Evolutionary conservation across 2,888 invertebrate species (phyloP).

Genomic region (Eupsilia transversa): DNA sequence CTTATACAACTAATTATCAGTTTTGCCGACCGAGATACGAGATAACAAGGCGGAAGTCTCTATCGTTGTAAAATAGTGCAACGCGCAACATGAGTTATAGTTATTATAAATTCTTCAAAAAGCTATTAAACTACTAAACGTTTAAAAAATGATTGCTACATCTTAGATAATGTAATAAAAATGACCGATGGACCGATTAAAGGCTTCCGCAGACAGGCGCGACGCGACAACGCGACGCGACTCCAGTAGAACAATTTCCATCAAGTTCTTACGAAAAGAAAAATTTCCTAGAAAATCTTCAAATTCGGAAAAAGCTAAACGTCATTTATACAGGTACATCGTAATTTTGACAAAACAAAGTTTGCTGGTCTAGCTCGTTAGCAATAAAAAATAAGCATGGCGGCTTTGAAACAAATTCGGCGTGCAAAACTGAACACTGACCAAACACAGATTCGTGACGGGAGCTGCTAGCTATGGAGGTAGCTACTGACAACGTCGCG

Average conservation of each 20-base stretch:
- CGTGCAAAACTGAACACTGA: conserved; percentile 47
- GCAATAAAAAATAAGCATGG: conserved; percentile 36
- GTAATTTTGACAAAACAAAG: too few species aligned
- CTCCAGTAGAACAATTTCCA: too few species aligned
- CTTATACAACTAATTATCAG: conserved; percentile 51
- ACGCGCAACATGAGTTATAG: not conserved
- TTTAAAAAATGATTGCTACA: not conserved
- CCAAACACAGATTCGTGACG: conserved; percentile 47
- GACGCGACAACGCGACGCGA: too few species aligned
- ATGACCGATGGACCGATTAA: too few species aligned
- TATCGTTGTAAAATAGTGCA: conserved; percentile 41
- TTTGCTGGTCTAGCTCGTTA: too few species aligned
- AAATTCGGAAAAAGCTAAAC: too few species aligned
- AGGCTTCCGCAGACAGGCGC: too few species aligned
- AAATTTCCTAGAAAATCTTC: too few species aligned
- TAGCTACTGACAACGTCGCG: conserved; percentile 42
- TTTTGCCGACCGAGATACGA: conserved; percentile 40
- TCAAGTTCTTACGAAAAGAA: too few species aligned
- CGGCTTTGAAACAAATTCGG: conserved; percentile 47
- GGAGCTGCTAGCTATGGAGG: not conserved
- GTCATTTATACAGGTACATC: too few species aligned
- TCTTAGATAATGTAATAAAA: too few species aligned
- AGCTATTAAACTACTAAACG: conserved; percentile 3
- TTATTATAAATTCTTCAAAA: conserved; percentile 13
- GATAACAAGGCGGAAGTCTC: conserved; percentile 54